These are phyloP conservation scores for Hemaris fuciformis DNA, from an alignment of 2,888 invertebrate species.

Conservation along the genomic window DNA sequence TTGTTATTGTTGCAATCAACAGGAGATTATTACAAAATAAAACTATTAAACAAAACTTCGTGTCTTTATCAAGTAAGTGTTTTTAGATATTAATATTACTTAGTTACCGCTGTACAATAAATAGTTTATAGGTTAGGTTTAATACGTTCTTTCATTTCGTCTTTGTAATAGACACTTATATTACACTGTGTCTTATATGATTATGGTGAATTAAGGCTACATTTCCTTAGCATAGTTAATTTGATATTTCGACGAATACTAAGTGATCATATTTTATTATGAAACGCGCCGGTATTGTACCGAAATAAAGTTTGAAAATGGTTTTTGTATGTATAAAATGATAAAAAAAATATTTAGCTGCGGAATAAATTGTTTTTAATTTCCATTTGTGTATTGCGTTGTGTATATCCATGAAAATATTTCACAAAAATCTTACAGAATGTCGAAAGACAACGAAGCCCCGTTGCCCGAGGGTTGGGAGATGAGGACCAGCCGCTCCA, in stretches of 20 bases:
- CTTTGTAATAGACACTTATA: background rate
- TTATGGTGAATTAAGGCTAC: background rate
- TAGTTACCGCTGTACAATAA: background rate
- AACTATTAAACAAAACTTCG: background rate
- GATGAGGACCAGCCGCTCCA: constrained; percentile 91
- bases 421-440: constrained; percentile 58
- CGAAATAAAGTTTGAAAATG: background rate
- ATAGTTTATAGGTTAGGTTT: constrained; percentile 7
- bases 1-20: background rate
- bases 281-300: background rate
- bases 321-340: background rate
- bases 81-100: background rate
- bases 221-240: background rate
- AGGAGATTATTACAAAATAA: background rate
- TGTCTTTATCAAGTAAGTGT: background rate
- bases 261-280: too few species aligned
- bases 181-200: background rate
- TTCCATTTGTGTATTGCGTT: background rate
- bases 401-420: constrained; percentile 4
- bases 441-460: constrained; percentile 54
- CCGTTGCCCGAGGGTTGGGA: constrained; percentile 96
- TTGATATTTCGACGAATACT: background rate
- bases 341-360: background rate
- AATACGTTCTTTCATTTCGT: background rate
- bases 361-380: background rate